Evolutionary conservation across 2,797 vertebrate genomes (phyloP), one percentile per base, ranked within the genome.

Genomic region (Coendou prehensilis): DNA sequence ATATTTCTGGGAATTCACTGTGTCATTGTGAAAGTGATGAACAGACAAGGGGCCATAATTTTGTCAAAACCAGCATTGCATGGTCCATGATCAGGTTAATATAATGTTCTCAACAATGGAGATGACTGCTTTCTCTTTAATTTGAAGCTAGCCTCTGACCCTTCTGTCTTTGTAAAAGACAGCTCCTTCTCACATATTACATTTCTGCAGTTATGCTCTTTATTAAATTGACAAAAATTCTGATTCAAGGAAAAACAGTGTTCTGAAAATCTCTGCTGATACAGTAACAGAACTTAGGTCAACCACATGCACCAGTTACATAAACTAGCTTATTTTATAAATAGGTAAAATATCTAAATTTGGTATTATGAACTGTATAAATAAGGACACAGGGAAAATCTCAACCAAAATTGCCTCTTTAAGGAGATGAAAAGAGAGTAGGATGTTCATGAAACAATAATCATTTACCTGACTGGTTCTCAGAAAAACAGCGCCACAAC

Each of bases 21-120:
- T 0, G 98, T 99, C 56, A 63, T 99, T 47, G 99, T 75, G 41
- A 26, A 14, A 45, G 41, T 47, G 41, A 97, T 14, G 10, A 96
- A 99, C 67, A 99, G 99, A 85, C 99, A 99, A 95, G 99, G 99
- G 50, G 99, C 99, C 7, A 98, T 99, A 97, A 99, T 0, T 99
- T 99, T 96, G 98, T 99, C 91, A 98, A 98, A 97, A 99, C 99
- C 96, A 99, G 99, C 22, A 5, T 99, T 41, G 98, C 99, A 0
- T 99, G 99, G 80, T 98, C 97, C n/a, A 97, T 99, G 17, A 91
- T 99, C 26, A 99, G 22, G 99, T 99, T 57, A 50, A 85, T 67
- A 22, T 26, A 37, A 47, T 56, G 11, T 23, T 41, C 26, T 57
- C 10, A 15, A 30, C 6, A 33, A 17, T 17, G 20, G 18, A 47